Conservation (phyloP, 2,888 invertebrate species). For the Caenorhabditis sp. region DNA sequence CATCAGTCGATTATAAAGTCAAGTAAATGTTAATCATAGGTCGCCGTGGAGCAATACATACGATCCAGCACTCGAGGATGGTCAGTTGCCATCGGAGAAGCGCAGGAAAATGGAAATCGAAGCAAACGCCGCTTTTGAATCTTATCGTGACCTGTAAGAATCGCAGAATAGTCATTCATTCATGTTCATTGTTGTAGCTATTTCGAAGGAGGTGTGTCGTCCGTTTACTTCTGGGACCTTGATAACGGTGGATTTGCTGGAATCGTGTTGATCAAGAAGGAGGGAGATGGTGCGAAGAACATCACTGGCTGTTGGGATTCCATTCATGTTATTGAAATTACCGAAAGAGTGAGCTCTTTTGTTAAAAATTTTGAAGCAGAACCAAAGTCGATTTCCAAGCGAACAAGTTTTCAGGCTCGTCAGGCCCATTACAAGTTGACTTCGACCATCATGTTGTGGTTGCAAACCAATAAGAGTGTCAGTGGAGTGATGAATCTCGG, state of each 20-base stretch:
- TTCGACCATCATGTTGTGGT: constrained; percentile 99
- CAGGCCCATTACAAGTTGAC: constrained; percentile 91
- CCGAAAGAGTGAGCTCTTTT: constrained; percentile 81
- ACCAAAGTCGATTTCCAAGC: too few relatives aligned
- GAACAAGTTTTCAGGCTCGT: constrained; percentile 56
- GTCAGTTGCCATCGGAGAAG: constrained; percentile 97
- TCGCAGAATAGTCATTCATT: background rate
- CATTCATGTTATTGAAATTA: constrained; percentile 98
- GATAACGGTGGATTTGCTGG: constrained; percentile 97
- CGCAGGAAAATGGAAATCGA: constrained; percentile 96
- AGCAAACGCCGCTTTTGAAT: constrained; percentile 98
- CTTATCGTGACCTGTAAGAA: constrained; percentile 89
- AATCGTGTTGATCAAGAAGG: constrained; percentile 98
- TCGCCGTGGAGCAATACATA: constrained; percentile 99
- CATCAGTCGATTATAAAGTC: background rate
- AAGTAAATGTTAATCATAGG: constrained; percentile 84
- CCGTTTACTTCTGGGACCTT: constrained; percentile 99
- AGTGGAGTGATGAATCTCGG: constrained; percentile 99
- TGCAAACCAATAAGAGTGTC: constrained; percentile 92
- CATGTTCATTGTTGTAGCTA: constrained; percentile 84
- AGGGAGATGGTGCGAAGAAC: constrained; percentile 96
- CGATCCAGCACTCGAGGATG: constrained; percentile 97
- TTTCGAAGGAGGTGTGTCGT: constrained; percentile 99
- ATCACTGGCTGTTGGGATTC: constrained; percentile 99
- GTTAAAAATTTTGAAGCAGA: too few relatives aligned